Percentiles rank a stretch among this genome's conserved stretches.
Conservation (phyloP, 2,113 vertebrate species). For the Climacteris rufus region DNA sequence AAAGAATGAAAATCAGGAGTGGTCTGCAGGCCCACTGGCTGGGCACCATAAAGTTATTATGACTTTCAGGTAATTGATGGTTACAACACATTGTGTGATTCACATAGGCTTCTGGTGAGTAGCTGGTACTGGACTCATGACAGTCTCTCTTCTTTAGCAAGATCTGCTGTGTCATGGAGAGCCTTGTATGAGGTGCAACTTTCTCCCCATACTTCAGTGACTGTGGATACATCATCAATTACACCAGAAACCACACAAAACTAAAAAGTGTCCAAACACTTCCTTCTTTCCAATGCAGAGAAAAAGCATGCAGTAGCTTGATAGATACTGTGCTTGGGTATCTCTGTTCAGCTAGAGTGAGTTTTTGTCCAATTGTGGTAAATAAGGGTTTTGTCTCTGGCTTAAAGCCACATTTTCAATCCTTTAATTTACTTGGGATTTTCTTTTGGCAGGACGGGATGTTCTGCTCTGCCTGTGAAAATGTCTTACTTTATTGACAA, state of each 20-base stretch:
- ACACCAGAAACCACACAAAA: not conserved
- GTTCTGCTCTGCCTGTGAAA: conserved; percentile 33
- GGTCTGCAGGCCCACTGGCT: not conserved
- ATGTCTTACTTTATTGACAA: conserved; percentile 46
- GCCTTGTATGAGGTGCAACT: not conserved
- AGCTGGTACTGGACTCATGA: not conserved
- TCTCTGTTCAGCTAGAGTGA: not conserved
- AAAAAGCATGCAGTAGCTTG: not conserved
- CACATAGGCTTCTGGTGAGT: not conserved
- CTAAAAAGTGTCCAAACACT: not conserved
- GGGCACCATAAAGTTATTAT: not conserved
- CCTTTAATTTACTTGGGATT: conserved; percentile 48
- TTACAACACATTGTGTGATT: accelerated
- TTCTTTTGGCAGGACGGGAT: conserved; percentile 15
- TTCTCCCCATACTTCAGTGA: accelerated
- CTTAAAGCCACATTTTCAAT: conserved; percentile 10
- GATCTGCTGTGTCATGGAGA: not conserved
- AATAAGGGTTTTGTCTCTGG: conserved; percentile 14
- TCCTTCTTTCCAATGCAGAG: not conserved
- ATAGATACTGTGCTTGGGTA: not conserved
- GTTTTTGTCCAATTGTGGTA: not conserved
- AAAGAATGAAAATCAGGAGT: not conserved
- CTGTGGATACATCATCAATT: not conserved
- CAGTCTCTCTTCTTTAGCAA: not conserved
- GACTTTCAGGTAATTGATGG: not conserved